Percentiles rank a stretch among this genome's conserved stretches.
Evolutionary conservation across 2,888 invertebrate genomes (phyloP).

Genomic region (Aphidius colemani): DNA sequence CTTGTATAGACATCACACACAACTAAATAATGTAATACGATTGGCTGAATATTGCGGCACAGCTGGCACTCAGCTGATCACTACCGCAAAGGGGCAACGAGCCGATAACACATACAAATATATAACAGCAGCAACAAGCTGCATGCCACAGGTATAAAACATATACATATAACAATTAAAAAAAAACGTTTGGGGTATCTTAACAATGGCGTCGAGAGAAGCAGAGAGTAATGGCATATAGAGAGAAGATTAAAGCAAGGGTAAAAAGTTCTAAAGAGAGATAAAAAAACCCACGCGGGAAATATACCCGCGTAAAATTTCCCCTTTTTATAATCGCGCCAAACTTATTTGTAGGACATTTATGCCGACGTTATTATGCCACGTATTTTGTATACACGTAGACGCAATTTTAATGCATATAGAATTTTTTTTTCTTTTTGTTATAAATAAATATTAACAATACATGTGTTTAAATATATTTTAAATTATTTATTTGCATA

Average conservation of each 20-base stretch:
- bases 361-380: constrained; percentile 30
- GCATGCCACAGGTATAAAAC: constrained; percentile 3
- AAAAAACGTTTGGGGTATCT: constrained; percentile 9
- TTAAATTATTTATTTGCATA: too few species aligned
- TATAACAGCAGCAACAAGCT: neutral
- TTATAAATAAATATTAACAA: too few species aligned
- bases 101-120: constrained; percentile 23
- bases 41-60: constrained; percentile 47
- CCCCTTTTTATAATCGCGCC: constrained; percentile 37
- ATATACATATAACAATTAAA: constrained; percentile 12
- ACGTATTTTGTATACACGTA: constrained; percentile 29
- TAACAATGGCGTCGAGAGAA: constrained; percentile 6
- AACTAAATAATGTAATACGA: constrained; percentile 31
- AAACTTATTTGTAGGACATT: constrained; percentile 14
- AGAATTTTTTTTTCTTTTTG: too few species aligned
- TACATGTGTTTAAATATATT: too few species aligned
- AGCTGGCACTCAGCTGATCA: constrained; percentile 60
- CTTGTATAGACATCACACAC: constrained; percentile 13
- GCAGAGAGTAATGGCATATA: neutral
- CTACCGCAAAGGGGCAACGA: constrained; percentile 18
- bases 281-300: constrained; percentile 47
- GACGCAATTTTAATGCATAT: too few species aligned
- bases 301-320: constrained; percentile 53
- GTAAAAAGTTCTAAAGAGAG: too few species aligned
- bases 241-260: too few species aligned